These are phyloP conservation scores for Agrochola litura DNA, from an alignment of 2,888 invertebrate species.

Conservation along the genomic window DNA sequence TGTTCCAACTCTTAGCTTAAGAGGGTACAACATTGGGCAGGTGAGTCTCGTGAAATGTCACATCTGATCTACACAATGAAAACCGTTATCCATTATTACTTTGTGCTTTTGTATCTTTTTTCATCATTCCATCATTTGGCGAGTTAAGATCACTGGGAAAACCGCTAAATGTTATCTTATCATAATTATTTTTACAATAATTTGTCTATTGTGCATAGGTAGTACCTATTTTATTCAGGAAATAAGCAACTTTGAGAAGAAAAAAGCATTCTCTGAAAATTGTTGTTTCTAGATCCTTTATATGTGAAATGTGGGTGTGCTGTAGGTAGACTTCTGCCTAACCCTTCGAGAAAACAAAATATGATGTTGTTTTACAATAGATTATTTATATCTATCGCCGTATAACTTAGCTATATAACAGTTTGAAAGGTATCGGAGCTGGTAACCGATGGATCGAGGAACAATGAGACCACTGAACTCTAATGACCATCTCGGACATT, in stretches of 20 bases:
- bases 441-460: neutral
- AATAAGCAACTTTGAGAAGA: too few species aligned
- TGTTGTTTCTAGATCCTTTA: neutral
- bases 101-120: neutral
- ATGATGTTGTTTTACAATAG: neutral
- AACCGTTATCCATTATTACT: neutral
- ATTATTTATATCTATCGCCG: neutral
- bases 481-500: too few species aligned
- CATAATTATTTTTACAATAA: neutral
- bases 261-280: neutral
- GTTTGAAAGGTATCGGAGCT: neutral
- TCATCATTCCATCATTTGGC: neutral
- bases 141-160: neutral
- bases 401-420: neutral
- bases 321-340: neutral
- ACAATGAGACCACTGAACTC: neutral
- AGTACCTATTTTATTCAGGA: neutral
- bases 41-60: constrained; percentile 35
- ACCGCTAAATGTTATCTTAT: neutral
- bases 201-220: neutral
- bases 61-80: constrained; percentile 31
- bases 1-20: constrained; percentile 16
- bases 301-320: neutral
- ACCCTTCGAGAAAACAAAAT: neutral
- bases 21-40: constrained; percentile 28